Conservation (phyloP, 2,113 vertebrate species). For the western clawed frog (Xenopus tropicalis) region DNA sequence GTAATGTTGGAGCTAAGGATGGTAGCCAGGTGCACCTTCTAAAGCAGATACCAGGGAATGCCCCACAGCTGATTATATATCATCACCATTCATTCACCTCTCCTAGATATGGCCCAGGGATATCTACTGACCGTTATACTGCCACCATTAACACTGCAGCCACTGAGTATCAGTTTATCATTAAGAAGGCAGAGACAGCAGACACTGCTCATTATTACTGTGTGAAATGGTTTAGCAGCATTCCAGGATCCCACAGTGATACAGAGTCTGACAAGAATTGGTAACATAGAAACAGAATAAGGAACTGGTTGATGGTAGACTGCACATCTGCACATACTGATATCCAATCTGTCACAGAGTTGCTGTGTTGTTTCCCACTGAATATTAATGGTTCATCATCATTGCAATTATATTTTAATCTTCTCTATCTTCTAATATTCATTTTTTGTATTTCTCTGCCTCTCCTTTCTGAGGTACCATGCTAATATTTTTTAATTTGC, state of each 20-base stretch:
- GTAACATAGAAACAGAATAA: no score
- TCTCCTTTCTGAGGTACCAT: no score
- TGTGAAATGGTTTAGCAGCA: background rate
- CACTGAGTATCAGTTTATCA: slow-evolving; percentile 8
- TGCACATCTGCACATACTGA: no score
- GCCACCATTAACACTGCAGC: background rate
- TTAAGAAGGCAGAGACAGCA: background rate
- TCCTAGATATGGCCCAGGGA: slow-evolving; percentile 13
- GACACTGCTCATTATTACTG: slow-evolving; percentile 3
- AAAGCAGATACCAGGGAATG: background rate
- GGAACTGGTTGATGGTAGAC: no score
- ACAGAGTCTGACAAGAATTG: background rate
- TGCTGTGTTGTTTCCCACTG: no score
- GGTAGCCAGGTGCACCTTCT: background rate
- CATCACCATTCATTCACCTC: slow-evolving; percentile 2
- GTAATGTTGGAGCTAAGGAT: slow-evolving; percentile 4
- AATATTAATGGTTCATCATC: no score
- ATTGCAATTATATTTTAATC: no score
- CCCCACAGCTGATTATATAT: background rate
- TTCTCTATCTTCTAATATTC: no score
- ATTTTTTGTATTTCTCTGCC: no score
- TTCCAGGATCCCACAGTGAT: background rate
- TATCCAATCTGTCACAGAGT: no score
- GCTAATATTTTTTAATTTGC: no score
- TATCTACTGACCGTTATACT: slow-evolving; percentile 5